Evolutionary conservation across 2,888 invertebrate genomes (phyloP).

Genomic region (Elysia crispata): DNA sequence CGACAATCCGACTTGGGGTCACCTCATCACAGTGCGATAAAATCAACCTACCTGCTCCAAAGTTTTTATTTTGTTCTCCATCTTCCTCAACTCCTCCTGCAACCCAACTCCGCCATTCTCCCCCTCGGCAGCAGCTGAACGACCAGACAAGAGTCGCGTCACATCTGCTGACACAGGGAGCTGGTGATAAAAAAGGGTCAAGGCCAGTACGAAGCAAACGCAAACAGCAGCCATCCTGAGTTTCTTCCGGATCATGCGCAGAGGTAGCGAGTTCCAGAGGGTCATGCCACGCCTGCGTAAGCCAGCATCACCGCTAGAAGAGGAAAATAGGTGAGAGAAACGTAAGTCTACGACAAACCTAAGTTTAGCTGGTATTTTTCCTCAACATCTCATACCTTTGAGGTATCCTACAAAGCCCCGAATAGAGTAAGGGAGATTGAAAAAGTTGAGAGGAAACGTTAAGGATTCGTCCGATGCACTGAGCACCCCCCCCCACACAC

Average conservation of each 20-base stretch:
- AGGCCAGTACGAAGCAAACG: not conserved
- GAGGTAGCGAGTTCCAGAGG: not conserved
- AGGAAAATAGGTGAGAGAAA: not conserved
- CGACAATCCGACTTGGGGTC: too few relatives aligned
- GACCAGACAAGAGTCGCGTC: not conserved
- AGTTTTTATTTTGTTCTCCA: slow-evolving; percentile 24
- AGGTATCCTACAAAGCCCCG: too few relatives aligned
- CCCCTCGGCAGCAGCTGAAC: too few relatives aligned
- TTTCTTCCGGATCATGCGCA: slow-evolving; percentile 30
- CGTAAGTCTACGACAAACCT: not conserved
- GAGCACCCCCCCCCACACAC: too few relatives aligned
- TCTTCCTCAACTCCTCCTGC: slow-evolving; percentile 29
- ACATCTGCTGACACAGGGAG: slow-evolving; percentile 11
- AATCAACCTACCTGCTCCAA: slow-evolving; percentile 35
- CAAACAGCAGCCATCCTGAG: slow-evolving; percentile 33
- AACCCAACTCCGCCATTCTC: not conserved
- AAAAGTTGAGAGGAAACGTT: too few relatives aligned
- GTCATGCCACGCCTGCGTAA: slow-evolving; percentile 1
- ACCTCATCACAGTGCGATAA: too few relatives aligned
- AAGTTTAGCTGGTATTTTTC: not conserved
- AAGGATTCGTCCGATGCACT: too few relatives aligned
- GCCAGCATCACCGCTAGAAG: slow-evolving; percentile 25
- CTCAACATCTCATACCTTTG: not conserved
- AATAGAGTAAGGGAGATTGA: too few relatives aligned
- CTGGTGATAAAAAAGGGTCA: slow-evolving; percentile 20